Evolutionary conservation across 2,113 vertebrate genomes (phyloP).

Genomic region (Albula glossodonta): DNA sequence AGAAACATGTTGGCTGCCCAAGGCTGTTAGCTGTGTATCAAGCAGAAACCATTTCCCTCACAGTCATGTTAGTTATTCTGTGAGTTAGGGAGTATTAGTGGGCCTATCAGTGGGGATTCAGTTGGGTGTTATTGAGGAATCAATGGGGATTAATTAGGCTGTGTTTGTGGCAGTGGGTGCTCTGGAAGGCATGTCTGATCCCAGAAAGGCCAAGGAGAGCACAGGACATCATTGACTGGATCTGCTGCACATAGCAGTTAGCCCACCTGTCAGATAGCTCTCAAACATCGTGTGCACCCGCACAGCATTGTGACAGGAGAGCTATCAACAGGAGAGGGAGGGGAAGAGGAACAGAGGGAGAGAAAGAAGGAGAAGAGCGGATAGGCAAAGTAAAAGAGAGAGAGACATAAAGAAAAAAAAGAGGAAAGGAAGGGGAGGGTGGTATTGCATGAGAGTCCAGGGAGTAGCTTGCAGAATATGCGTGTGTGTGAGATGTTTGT

Average conservation of each 20-base stretch:
- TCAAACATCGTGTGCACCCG: slow-evolving; percentile 46
- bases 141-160: background rate
- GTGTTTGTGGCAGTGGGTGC: background rate
- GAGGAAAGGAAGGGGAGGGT: background rate
- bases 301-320: slow-evolving; percentile 52
- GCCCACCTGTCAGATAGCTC: slow-evolving; percentile 57
- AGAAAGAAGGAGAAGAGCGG: slow-evolving; percentile 20
- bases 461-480: slow-evolving; percentile 27
- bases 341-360: slow-evolving; percentile 21
- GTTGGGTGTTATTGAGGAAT: background rate
- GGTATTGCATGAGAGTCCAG: slow-evolving; percentile 13
- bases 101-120: background rate
- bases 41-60: too few relatives aligned
- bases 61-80: too few relatives aligned
- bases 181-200: background rate
- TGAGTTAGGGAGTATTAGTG: too few relatives aligned
- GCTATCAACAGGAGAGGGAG: slow-evolving; percentile 15
- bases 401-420: background rate
- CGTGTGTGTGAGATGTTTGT: slow-evolving; percentile 56
- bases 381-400: slow-evolving; percentile 30
- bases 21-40: too few relatives aligned
- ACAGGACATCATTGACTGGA: slow-evolving; percentile 49
- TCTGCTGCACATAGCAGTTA: slow-evolving; percentile 52
- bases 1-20: too few relatives aligned
- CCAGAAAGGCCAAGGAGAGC: slow-evolving; percentile 26